Evolutionary conservation across 2,113 vertebrate species (phyloP).

Genomic region (Ctenomys sociabilis): DNA sequence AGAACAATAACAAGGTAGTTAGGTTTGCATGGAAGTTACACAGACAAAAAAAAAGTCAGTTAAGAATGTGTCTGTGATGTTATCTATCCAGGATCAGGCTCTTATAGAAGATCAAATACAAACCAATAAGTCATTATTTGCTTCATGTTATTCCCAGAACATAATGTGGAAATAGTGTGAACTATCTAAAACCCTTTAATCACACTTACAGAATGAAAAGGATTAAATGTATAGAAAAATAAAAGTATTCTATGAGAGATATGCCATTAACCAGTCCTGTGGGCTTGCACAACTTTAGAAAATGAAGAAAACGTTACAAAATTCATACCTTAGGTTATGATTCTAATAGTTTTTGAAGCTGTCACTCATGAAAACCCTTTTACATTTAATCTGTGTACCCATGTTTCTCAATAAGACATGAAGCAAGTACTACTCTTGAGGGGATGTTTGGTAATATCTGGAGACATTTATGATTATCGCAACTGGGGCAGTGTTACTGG

Average conservation of each 20-base stretch:
- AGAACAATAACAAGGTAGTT: background rate
- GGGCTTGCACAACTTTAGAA: background rate
- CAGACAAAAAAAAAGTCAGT: background rate
- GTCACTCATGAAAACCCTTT: background rate
- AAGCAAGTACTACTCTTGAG: background rate
- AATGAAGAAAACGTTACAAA: background rate
- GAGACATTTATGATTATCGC: background rate
- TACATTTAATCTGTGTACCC: background rate
- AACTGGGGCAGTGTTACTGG: background rate
- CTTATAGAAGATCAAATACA: background rate
- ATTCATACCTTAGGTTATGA: background rate
- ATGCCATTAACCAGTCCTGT: background rate
- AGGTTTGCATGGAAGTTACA: background rate
- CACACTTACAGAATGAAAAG: background rate
- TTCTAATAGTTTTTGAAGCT: background rate
- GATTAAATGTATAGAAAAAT: background rate
- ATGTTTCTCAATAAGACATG: background rate
- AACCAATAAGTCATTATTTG: background rate
- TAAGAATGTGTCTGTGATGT: background rate
- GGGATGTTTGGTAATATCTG: background rate
- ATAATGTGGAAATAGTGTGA: background rate
- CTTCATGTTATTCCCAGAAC: too few species aligned
- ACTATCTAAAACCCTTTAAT: background rate
- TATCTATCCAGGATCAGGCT: background rate
- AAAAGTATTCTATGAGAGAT: background rate